Percentiles rank a stretch among this genome's conserved stretches.
Evolutionary conservation across 2,797 vertebrate genomes (phyloP).

Genomic region (Enteromius unitaeniatus): DNA sequence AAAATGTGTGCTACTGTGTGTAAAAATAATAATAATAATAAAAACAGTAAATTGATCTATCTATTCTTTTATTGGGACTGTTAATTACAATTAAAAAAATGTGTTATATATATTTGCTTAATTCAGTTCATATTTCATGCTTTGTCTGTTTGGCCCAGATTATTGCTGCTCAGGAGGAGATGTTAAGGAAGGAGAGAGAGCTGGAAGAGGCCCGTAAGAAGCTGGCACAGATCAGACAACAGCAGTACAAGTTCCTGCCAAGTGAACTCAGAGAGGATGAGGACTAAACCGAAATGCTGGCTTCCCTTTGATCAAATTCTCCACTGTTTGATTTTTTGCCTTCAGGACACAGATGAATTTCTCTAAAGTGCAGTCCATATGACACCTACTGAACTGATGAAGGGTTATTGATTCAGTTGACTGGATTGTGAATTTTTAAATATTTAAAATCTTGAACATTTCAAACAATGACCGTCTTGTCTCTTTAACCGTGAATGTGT

Average conservation of each 20-base stretch:
- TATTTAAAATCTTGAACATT: constrained; percentile 8
- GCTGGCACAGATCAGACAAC: constrained; percentile 96
- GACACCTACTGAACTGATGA: not conserved
- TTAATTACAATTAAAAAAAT: not conserved
- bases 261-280: constrained; percentile 94
- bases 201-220: constrained; percentile 97
- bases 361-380: not conserved
- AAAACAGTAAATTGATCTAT: not conserved
- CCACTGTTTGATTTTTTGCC: not conserved
- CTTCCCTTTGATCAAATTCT: not conserved
- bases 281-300: constrained; percentile 73
- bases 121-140: not conserved
- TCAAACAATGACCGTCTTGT: not conserved
- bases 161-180: constrained; percentile 97
- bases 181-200: constrained; percentile 96
- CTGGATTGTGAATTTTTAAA: constrained; percentile 13
- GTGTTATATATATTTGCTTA: not conserved
- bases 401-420: not conserved
- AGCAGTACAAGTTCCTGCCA: constrained; percentile 98
- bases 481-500: constrained; percentile 16
- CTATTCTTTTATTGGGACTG: not conserved
- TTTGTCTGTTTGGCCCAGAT: constrained; percentile 77
- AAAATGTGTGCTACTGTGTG: too few relatives aligned
- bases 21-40: too few relatives aligned
- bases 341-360: not conserved